phyloP scores from a whole-genome alignment of 2,113 vertebrate genomes.

The Eretmochelys imbricata region DNA sequence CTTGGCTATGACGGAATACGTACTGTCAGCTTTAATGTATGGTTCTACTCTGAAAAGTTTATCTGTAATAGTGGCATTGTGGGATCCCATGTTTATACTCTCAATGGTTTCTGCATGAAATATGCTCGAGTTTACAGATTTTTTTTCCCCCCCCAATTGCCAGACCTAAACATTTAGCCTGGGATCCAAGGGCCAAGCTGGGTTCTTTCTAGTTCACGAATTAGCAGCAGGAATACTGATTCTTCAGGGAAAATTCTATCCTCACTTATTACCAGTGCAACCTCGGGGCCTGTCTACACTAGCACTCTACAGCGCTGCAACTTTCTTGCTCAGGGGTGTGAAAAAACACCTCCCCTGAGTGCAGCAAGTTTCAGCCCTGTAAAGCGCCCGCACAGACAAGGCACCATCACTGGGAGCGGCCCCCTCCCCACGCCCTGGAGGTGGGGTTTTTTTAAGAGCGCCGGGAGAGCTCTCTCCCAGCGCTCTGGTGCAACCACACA shows the following conservation, averaged over 20 bases:
- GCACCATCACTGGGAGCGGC: too few species aligned
- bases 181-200: fast-evolving
- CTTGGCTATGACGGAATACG: not conserved
- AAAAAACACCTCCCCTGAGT: too few species aligned
- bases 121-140: not conserved
- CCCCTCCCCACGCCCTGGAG: too few species aligned
- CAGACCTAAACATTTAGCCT: not conserved
- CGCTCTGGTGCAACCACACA: too few species aligned
- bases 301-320: too few species aligned
- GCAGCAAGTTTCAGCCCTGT: too few species aligned
- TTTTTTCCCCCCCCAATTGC: too few species aligned
- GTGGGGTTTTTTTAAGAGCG: too few species aligned
- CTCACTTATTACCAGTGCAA: not conserved
- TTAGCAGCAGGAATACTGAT: not conserved
- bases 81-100: not conserved
- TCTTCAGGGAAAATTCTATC: not conserved
- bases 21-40: not conserved
- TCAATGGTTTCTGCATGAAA: not conserved
- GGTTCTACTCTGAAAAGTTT: not conserved
- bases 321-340: too few species aligned
- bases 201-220: not conserved
- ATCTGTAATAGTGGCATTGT: not conserved
- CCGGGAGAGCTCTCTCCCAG: too few species aligned
- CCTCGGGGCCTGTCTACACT: too few species aligned
- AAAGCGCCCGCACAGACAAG: too few species aligned